Percentiles rank a stretch among this genome's conserved stretches.
phyloP scores from a whole-genome alignment of 1,140 invertebrate species.

The Sinonovacula constricta region DNA sequence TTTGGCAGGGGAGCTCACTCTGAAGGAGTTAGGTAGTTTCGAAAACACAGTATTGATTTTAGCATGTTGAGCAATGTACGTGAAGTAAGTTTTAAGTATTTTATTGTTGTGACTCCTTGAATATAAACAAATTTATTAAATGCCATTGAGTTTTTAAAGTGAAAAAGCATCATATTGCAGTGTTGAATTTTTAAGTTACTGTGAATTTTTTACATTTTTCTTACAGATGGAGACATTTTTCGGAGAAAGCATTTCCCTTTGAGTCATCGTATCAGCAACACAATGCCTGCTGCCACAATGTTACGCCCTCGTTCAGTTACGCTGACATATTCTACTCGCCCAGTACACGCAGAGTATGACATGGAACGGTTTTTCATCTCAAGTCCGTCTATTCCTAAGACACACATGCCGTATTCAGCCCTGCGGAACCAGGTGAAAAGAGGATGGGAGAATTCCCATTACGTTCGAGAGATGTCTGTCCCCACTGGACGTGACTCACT shows the following conservation, averaged over 20 bases:
- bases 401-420: constrained; percentile 75
- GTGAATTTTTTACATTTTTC: no score
- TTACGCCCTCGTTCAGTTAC: constrained; percentile 58
- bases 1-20: no score
- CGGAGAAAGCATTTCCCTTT: constrained; percentile 57
- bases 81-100: no score
- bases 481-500: constrained; percentile 69
- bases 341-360: constrained; percentile 66
- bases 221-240: constrained; percentile 43
- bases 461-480: constrained; percentile 72
- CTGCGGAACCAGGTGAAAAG: constrained; percentile 65
- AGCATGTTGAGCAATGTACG: no score
- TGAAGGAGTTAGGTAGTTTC: no score
- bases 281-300: constrained; percentile 73
- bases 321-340: constrained; percentile 58
- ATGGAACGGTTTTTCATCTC: constrained; percentile 67
- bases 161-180: no score
- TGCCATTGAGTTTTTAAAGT: no score
- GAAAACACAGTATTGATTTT: no score
- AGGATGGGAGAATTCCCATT: constrained; percentile 72
- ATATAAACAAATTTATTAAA: no score
- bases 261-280: constrained; percentile 64
- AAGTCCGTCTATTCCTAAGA: constrained; percentile 72
- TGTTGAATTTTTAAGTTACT: no score
- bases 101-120: no score